Base-by-base conservation (phyloP, 2,113 vertebrate genomes). In the Scalopus aquaticus region DNA sequence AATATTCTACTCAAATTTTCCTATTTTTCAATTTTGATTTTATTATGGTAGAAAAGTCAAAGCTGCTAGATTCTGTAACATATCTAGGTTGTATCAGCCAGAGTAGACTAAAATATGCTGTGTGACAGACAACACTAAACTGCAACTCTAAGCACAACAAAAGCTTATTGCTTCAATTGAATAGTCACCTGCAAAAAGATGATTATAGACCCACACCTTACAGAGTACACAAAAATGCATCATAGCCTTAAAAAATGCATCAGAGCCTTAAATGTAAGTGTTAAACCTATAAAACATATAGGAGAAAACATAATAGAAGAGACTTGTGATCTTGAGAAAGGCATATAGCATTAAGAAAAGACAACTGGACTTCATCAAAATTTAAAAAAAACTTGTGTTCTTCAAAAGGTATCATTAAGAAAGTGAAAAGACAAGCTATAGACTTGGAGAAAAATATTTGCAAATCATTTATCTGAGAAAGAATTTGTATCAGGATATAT, bases 371-470 rank as follows among this genome's bases (percentile, higher is more conserved):
- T 90, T 89, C 26, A 77, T 62, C 20, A 22, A 56, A 56, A 74
- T 62, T 20, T 1, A 56, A 56, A 74, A 94, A 89, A 58, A 76
- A 37, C 9, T 35, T 37, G 30, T 64, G 35, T 22, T 26, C 54
- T 91, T 80, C 56, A 80, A 94, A 86, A 90, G 16, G 67, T 8
- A 46, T 32, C 64, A 94, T 62, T 78, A 62, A 76, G 82, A 77
- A 82, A 92, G 67, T 44, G 28, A 88, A 88, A 88, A 69, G 67
- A 85, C 12, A 79, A 64, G 54, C 16, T 22, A 87, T 2, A 46
- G 83, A 92, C 42, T 77, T 35, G 69, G 37, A 92, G 39, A 56
- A 69, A 83, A 83, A 92, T 74, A 88, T 77, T 77, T 91, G 77
- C 69, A 77, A 69, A 77, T 83, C 24, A 76, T 77, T 16, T 76